These are phyloP conservation scores for Phrynocephalus vlangalii DNA, from an alignment of 2,797 vertebrate species.

Conservation along the genomic window DNA sequence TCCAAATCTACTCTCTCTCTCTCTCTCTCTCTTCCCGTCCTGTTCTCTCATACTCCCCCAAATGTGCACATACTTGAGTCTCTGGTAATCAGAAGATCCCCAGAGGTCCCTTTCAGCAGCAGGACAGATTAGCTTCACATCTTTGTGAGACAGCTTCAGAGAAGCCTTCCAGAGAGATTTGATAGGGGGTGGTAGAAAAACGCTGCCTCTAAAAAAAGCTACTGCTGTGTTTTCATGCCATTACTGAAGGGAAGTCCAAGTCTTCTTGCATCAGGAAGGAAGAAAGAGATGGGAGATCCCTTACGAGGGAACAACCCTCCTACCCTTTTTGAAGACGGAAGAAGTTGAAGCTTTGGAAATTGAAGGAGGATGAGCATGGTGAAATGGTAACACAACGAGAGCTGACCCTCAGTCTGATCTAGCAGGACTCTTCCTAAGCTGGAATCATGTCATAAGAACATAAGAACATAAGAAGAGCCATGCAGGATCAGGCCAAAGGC, in stretches of 20 bases:
- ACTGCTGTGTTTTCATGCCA: background rate
- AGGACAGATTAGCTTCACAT: constrained; percentile 21
- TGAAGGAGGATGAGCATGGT: background rate
- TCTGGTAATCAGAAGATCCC: constrained; percentile 22
- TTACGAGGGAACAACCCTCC: background rate
- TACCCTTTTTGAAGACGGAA: background rate
- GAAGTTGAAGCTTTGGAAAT: background rate
- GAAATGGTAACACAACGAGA: background rate
- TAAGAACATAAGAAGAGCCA: too few relatives aligned
- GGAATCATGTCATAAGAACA: background rate
- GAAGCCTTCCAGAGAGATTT: constrained; percentile 15
- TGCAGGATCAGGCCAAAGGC: too few relatives aligned
- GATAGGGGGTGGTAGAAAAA: background rate
- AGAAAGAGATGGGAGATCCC: background rate
- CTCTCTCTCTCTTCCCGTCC: too few relatives aligned
- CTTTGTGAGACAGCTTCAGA: constrained; percentile 7
- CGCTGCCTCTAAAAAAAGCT: background rate
- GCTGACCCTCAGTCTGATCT: too few relatives aligned
- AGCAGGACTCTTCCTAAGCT: too few relatives aligned
- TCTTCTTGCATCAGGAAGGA: background rate
- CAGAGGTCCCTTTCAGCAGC: constrained; percentile 11
- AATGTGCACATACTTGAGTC: background rate
- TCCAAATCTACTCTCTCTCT: constrained; percentile 2
- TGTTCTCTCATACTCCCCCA: background rate
- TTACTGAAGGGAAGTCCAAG: background rate